Evolutionary conservation across 2,113 vertebrate genomes (phyloP), one percentile per base, ranked within the genome.

Genomic region (Chauna torquata): DNA sequence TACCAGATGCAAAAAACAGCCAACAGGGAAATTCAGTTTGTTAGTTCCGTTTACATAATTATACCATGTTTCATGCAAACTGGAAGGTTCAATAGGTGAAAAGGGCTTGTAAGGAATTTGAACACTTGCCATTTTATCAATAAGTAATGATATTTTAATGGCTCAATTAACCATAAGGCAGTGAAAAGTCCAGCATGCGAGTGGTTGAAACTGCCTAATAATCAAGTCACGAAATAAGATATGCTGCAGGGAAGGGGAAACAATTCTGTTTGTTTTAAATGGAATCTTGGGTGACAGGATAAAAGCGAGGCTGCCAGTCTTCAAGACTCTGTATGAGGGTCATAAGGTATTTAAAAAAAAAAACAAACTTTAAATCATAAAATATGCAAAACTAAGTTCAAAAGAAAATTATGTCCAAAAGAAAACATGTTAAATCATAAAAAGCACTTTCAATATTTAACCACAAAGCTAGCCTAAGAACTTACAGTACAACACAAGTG

Each of bases 141-240:
- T 92, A 97, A 69, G 47, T 91, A 94, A 96, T 79, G 87, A 91
- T 93, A 91, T 89, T 95, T 97, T 94, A 97, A 96, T 95, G 89
- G 93, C 80, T 96, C 87, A 95, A 94, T 91, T 96, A 96, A 90
- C 91, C 47, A 96, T n/a, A 34, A 72, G 40, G 77, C 81, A 94
- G 66, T 40, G 61, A 91, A 78, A 96, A 92, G 16, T 85, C 77
- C 69, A 92, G 70, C 49, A 82, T 69, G 47, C 92, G 65, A 95
- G 82, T 59, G 45, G 50, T 10, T 92, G 71, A 83, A 94, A 86
- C 58, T 62, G 71, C 72, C 71, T 69, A 80, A 65, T 76, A 89
- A 94, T 92, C 89, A 95, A 96, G 81, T 72, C 30, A 57, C 2
- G 32, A 90, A 96, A 94, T 30, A 82, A 91, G 87, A 97, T 92